Base-by-base conservation (phyloP, 2,888 invertebrate species). In the Pyrgus malvae region DNA sequence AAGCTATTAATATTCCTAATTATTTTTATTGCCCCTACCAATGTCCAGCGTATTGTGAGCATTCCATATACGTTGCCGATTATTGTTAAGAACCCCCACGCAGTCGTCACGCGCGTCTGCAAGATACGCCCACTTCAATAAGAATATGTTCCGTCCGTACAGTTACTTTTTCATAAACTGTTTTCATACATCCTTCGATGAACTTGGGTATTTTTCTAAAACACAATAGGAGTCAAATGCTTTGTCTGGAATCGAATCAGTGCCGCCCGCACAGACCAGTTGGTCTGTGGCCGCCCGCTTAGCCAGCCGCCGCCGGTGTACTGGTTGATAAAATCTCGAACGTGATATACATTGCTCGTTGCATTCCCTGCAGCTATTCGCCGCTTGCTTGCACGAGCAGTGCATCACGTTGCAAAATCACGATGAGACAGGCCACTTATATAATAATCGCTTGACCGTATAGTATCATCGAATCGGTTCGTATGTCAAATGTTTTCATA, bases 401-500 rank as follows among this genome's bases (percentile, higher is more conserved):
- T 46, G 45, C n/a, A 33, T 21, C 3, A 12, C 9, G 21, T 35
- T 21, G 31, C 45, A 46, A 46, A 33, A 46, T 21, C 33, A 8
- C 23, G 12, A 35, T 35, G 23, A 46, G 33, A 46, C 14, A 33
- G 4, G 14, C 2, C 21, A 12, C 31, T 45, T 45, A 31, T 19
- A 48, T 37, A 37, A 48, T 46, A 23, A 14, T 49, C 29, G 41
- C 41, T 49, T 23, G 23, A 31, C 17, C 40, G 21, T 29, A 45
- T 19, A 42, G 19, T 31, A 40, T 27, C 35, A 40, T 59, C 35
- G 40, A 50, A 57, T 57, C 55, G 56, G 60, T 57, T 55, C 55
- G 59, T 58, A 48, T 60, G 62, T 64, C 64, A 61, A 65, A 62
- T 61, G 59, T 62, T 59, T 57, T 55, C 59, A 61, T 60, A 61